phyloP scores from a whole-genome alignment of 2,888 invertebrate genomes.

The Dryobotodes eremita region DNA sequence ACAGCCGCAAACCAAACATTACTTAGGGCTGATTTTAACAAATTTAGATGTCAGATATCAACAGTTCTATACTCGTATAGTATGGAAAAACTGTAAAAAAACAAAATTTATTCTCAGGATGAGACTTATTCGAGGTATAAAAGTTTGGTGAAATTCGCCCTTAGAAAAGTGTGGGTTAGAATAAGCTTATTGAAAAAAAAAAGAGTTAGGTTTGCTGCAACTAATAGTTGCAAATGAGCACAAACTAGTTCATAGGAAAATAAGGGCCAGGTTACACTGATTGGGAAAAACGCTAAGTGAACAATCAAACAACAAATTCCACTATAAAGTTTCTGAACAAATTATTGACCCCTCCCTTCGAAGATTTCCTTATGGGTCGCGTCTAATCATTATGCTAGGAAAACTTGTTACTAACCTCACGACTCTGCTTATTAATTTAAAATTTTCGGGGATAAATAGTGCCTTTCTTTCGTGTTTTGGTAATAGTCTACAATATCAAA shows the following conservation, averaged over 20 bases:
- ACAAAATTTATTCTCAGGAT: too few species aligned
- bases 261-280: conserved; percentile 9
- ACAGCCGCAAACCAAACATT: neutral
- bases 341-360: conserved; percentile 20
- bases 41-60: too few species aligned
- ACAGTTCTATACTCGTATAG: too few species aligned
- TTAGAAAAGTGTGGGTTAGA: neutral
- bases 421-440: neutral
- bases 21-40: too few species aligned
- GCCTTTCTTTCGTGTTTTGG: neutral
- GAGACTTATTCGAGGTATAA: too few species aligned
- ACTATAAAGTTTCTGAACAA: conserved; percentile 11
- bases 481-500: neutral
- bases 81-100: too few species aligned
- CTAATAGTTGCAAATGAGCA: conserved; percentile 29
- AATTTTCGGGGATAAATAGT: neutral
- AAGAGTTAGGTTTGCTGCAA: neutral
- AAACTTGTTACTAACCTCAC: neutral
- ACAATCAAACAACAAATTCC: conserved; percentile 34
- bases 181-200: neutral
- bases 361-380: conserved; percentile 6
- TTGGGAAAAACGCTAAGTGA: conserved; percentile 8
- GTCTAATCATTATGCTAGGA: neutral
- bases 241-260: conserved; percentile 17
- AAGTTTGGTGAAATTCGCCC: too few species aligned